These are phyloP conservation scores for Hyaena hyaena DNA, from an alignment of 2,113 vertebrate genomes.

Conservation along the genomic window DNA sequence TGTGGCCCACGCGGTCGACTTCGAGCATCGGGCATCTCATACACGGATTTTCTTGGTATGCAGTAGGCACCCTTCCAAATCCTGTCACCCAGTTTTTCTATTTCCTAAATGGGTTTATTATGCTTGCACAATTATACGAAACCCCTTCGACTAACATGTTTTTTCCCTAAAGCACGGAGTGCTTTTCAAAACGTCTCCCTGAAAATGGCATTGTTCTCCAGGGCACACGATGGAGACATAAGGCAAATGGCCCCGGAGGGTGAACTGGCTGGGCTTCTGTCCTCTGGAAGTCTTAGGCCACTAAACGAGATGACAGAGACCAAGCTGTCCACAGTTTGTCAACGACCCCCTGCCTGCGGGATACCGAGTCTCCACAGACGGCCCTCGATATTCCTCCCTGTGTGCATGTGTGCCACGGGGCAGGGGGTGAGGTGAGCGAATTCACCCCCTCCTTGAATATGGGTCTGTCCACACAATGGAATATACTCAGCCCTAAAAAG, in stretches of 20 bases:
- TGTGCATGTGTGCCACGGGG: accelerated
- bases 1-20: accelerated
- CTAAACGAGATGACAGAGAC: background rate
- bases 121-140: background rate
- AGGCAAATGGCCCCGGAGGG: too few species aligned
- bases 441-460: background rate
- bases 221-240: background rate
- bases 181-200: background rate
- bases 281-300: accelerated
- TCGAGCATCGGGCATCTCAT: accelerated
- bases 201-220: background rate
- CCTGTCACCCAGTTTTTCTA: accelerated
- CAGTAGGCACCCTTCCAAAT: too few species aligned
- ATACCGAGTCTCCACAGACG: too few species aligned
- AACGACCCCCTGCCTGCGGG: background rate
- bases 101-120: background rate
- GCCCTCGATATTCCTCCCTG: accelerated
- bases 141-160: accelerated
- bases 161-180: background rate
- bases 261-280: too few species aligned
- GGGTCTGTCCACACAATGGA: background rate
- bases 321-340: too few species aligned
- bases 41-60: accelerated
- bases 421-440: too few species aligned
- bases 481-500: background rate